phyloP scores from a whole-genome alignment of 2,888 invertebrate species.

The Nomada flava region DNA sequence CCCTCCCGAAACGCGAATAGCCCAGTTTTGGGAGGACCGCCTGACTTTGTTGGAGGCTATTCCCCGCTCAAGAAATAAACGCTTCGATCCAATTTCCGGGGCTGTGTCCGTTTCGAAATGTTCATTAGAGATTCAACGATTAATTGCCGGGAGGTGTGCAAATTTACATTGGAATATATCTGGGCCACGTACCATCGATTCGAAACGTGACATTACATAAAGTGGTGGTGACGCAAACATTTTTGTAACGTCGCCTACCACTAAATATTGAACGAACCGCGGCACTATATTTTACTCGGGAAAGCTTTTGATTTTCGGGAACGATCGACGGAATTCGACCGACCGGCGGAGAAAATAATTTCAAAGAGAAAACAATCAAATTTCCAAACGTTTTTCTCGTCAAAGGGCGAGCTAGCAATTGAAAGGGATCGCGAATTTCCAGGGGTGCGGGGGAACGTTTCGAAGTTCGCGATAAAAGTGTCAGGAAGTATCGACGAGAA shows the following conservation, averaged over 20 bases:
- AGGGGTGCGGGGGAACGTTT: not conserved
- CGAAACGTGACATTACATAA: conserved; percentile 11
- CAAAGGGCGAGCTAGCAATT: not conserved
- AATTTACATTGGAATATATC: conserved; percentile 47
- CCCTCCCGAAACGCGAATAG: conserved; percentile 5
- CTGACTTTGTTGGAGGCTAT: not conserved
- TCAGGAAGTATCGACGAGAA: not conserved
- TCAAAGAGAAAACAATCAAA: too few relatives aligned
- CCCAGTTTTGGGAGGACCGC: conserved; percentile 22
- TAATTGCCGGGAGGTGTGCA: conserved; percentile 20
- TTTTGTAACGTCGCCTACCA: conserved; percentile 24
- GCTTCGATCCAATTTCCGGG: not conserved
- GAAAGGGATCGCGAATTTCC: not conserved
- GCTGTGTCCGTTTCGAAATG: not conserved
- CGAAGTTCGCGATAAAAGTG: conserved; percentile 12
- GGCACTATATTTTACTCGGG: not conserved
- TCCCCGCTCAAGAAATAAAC: not conserved
- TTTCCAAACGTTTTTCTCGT: too few relatives aligned
- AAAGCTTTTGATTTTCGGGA: not conserved
- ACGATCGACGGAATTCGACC: not conserved
- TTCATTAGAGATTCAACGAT: conserved; percentile 17
- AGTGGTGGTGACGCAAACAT: conserved; percentile 11
- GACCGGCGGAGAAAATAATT: too few relatives aligned
- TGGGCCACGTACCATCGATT: conserved; percentile 28
- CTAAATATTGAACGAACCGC: not conserved